A percentile compares a stretch with the other conserved stretches of the same genome.
Evolutionary conservation across 2,888 invertebrate genomes (phyloP).

Genomic region (Xestoiulus laeticollis): DNA sequence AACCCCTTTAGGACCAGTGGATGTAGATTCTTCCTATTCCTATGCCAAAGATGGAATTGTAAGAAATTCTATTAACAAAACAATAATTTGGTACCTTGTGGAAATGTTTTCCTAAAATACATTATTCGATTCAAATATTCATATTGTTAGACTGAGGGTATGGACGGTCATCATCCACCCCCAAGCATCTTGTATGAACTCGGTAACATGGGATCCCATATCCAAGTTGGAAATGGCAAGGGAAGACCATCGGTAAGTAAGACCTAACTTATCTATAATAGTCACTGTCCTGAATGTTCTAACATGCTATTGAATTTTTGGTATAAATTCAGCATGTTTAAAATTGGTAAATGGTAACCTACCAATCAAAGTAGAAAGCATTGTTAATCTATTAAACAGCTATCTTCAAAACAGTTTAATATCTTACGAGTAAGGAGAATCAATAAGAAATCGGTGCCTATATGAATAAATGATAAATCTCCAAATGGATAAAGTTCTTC

Average conservation of each 20-base stretch:
- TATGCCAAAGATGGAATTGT: slow-evolving; percentile 44
- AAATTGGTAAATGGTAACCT: no score
- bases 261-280: no score
- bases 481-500: neutral
- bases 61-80: slow-evolving; percentile 1
- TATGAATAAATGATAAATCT: neutral
- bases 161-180: neutral
- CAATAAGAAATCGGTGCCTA: neutral
- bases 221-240: neutral
- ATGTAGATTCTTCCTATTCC: slow-evolving; percentile 44
- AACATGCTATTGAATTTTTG: no score
- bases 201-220: neutral
- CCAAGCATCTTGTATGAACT: neutral
- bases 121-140: neutral
- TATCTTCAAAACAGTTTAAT: neutral
- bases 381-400: no score
- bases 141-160: neutral
- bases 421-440: neutral
- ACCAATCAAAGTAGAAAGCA: no score
- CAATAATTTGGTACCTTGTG: no score
- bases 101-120: no score
- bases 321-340: no score
- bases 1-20: slow-evolving; percentile 39
- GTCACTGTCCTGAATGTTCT: no score
- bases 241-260: neutral